Percentiles rank a stretch among this genome's conserved stretches.
These are phyloP conservation scores for Colletes latitarsis DNA, from an alignment of 1,140 invertebrate species.

Conservation along the genomic window DNA sequence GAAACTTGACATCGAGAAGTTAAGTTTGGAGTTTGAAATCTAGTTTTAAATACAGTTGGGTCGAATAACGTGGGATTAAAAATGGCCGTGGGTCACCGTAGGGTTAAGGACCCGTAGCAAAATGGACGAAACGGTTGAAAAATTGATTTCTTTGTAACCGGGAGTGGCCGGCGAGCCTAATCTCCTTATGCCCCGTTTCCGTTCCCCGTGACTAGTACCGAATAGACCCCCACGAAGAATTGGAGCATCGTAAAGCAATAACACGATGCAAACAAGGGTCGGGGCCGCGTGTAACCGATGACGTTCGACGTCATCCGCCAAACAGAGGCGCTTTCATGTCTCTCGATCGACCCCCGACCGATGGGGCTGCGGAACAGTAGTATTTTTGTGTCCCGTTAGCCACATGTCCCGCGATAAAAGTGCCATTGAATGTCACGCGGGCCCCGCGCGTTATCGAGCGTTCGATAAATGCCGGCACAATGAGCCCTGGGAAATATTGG, in stretches of 20 bases:
- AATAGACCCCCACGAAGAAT: slow-evolving; percentile 23
- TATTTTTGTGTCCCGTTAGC: slow-evolving; percentile 65
- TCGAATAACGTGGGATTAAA: no score
- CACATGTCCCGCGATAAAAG: slow-evolving; percentile 53
- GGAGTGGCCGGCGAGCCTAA: not conserved
- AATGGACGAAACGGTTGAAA: not conserved
- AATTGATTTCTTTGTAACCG: not conserved
- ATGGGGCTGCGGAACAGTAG: slow-evolving; percentile 66
- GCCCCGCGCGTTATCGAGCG: slow-evolving; percentile 41
- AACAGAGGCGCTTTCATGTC: slow-evolving; percentile 64
- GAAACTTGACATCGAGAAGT: no score
- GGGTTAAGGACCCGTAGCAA: no score
- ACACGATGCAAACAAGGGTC: slow-evolving; percentile 51
- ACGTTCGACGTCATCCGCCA: slow-evolving; percentile 6
- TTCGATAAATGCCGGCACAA: slow-evolving; percentile 55
- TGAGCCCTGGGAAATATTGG: slow-evolving; percentile 43
- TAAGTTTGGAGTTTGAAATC: no score
- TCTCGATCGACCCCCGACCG: not conserved
- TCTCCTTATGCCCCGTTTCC: not conserved
- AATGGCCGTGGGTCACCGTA: no score
- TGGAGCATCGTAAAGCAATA: slow-evolving; percentile 33
- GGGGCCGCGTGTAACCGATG: slow-evolving; percentile 34
- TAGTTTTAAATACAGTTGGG: no score
- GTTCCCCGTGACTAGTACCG: not conserved
- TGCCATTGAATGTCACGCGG: slow-evolving; percentile 28